These are phyloP conservation scores for Megathymus violae DNA, from an alignment of 1,140 invertebrate species.

Conservation along the genomic window DNA sequence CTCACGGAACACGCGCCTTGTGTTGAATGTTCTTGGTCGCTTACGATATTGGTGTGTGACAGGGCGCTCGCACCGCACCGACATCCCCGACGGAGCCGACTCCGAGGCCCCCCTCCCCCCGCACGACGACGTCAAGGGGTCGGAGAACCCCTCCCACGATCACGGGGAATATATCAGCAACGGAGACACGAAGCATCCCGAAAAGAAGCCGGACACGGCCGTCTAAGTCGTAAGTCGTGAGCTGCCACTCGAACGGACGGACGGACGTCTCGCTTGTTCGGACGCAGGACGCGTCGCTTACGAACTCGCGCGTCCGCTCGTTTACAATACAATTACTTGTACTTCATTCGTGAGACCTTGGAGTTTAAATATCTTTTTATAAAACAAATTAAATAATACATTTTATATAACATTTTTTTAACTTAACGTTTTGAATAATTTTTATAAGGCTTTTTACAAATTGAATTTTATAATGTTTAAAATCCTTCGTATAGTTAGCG, in stretches of 20 bases:
- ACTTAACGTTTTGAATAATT: slow-evolving; percentile 9
- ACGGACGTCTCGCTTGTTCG: slow-evolving; percentile 13
- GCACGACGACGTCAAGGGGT: slow-evolving; percentile 79
- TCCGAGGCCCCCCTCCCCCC: slow-evolving; percentile 78
- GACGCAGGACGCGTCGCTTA: slow-evolving; percentile 1
- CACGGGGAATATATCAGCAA: slow-evolving; percentile 84
- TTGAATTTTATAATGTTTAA: not conserved
- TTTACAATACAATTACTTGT: slow-evolving; percentile 1
- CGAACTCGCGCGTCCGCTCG: not conserved
- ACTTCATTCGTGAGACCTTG: slow-evolving; percentile 7
- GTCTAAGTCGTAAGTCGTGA: slow-evolving; percentile 77
- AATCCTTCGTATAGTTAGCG: not conserved
- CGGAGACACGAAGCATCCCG: slow-evolving; percentile 82
- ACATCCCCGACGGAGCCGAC: slow-evolving; percentile 83
- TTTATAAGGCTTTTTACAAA: not conserved
- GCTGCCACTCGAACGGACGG: slow-evolving; percentile 20
- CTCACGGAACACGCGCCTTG: slow-evolving; percentile 12
- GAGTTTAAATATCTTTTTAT: slow-evolving; percentile 13
- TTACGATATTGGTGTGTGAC: slow-evolving; percentile 75
- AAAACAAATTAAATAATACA: slow-evolving; percentile 12
- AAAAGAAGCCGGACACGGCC: slow-evolving; percentile 85
- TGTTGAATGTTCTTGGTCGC: slow-evolving; percentile 68
- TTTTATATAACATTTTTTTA: slow-evolving; percentile 22
- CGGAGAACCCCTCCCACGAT: slow-evolving; percentile 85
- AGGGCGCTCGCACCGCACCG: slow-evolving; percentile 84